A percentile compares a stretch with the other conserved stretches of the same genome.
Conservation (phyloP, 2,113 vertebrate genomes). For the Oceanodroma tethys region DNA sequence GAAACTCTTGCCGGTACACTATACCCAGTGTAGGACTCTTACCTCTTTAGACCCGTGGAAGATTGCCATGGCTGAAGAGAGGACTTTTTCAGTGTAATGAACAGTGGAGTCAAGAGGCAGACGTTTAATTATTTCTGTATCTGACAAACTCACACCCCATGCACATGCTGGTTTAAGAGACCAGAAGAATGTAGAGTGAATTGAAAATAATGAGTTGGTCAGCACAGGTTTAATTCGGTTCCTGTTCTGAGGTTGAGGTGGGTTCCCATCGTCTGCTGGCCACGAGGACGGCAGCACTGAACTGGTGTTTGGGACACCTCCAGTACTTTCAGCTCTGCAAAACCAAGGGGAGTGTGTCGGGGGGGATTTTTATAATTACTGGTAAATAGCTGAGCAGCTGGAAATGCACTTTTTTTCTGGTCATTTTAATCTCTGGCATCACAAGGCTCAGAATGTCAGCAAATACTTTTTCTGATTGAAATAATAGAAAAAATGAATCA, state of each 20-base stretch:
- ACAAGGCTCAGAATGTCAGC: neutral
- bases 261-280: neutral
- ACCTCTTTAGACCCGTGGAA: neutral
- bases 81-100: neutral
- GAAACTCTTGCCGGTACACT: neutral
- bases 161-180: neutral
- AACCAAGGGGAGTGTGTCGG: neutral
- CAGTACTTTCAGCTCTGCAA: neutral
- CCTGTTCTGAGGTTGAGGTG: neutral
- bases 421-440: neutral
- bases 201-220: neutral
- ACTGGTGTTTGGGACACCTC: neutral
- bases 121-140: neutral
- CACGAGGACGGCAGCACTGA: neutral
- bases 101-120: neutral
- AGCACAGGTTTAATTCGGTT: neutral
- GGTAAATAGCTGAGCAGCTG: neutral
- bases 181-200: neutral
- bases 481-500: neutral
- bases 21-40: constrained; percentile 1
- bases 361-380: neutral
- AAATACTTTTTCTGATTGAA: neutral
- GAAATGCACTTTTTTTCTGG: neutral
- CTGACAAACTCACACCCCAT: neutral
- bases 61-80: neutral